phyloP scores from a whole-genome alignment of 2,888 invertebrate genomes.

The Mycogona germanica region DNA sequence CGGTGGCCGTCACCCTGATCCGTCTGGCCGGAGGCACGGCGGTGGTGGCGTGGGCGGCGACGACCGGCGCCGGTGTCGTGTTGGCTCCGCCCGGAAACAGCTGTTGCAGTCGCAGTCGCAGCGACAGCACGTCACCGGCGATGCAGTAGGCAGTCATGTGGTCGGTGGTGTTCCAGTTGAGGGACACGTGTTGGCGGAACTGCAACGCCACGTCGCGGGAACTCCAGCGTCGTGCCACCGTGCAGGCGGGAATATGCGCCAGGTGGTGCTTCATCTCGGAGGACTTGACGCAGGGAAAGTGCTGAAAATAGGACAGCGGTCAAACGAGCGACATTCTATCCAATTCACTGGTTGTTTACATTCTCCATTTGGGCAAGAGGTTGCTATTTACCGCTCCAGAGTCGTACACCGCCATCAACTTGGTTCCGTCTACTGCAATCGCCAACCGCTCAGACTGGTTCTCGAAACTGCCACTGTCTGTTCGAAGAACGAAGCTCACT shows the following conservation, averaged over 20 bases:
- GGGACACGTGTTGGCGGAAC: constrained; percentile 21
- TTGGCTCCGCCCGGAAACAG: no score
- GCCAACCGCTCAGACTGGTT: constrained; percentile 41
- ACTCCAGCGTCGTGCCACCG: background rate
- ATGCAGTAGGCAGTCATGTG: constrained; percentile 23
- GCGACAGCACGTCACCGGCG: constrained; percentile 2
- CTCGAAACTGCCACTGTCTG: constrained; percentile 53
- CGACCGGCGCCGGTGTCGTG: no score
- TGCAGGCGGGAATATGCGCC: background rate
- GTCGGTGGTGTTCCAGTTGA: constrained; percentile 23
- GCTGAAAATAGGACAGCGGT: constrained; percentile 14
- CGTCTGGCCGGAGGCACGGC: no score
- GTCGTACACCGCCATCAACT: constrained; percentile 46
- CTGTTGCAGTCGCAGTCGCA: no score
- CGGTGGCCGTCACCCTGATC: no score
- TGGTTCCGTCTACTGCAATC: constrained; percentile 50
- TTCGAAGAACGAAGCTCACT: constrained; percentile 53
- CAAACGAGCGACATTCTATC: background rate
- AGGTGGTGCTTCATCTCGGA: constrained; percentile 35
- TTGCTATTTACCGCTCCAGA: constrained; percentile 35
- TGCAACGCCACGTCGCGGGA: constrained; percentile 17
- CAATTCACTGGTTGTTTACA: background rate
- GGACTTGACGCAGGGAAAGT: constrained; percentile 38
- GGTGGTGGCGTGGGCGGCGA: no score
- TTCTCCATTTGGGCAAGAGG: background rate